Percentiles rank a stretch among this genome's conserved stretches.
Conservation (phyloP, 2,797 vertebrate genomes). For the Microchirus variegatus region DNA sequence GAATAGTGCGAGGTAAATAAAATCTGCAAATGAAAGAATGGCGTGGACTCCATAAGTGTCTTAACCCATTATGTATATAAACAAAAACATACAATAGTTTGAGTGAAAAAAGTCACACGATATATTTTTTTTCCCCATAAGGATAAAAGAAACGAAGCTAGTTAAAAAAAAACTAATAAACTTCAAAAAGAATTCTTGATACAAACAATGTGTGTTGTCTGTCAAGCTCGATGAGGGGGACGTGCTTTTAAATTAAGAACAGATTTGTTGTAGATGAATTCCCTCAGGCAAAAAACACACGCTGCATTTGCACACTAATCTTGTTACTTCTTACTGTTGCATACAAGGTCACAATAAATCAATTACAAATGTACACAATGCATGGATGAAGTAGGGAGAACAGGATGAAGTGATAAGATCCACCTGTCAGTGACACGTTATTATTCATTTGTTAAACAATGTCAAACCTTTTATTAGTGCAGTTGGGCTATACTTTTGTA, state of each 20-base stretch:
- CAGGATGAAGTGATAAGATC: neutral
- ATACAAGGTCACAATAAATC: conserved; percentile 2
- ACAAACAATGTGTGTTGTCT: conserved; percentile 35
- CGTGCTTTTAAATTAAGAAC: conserved; percentile 42
- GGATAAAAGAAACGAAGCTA: conserved; percentile 43
- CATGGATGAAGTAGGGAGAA: conserved; percentile 1
- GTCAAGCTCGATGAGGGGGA: conserved; percentile 14
- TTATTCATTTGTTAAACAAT: too few relatives aligned
- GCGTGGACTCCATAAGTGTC: neutral
- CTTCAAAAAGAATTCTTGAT: conserved; percentile 48
- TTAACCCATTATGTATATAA: neutral
- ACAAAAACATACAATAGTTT: conserved; percentile 18
- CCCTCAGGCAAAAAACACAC: conserved; percentile 5
- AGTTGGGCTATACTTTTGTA: neutral
- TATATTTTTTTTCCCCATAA: conserved; percentile 17
- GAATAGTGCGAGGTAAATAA: neutral
- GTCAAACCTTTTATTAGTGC: too few relatives aligned
- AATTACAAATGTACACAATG: neutral
- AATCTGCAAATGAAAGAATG: too few relatives aligned
- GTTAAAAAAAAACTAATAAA: conserved; percentile 47
- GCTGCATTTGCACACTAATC: neutral
- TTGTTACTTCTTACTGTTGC: conserved; percentile 5
- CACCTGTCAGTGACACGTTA: too few relatives aligned
- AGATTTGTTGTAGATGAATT: conserved; percentile 25
- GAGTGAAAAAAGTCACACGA: conserved; percentile 20